Conservation (phyloP, 2,113 vertebrate genomes). For the Podilymbus podiceps region DNA sequence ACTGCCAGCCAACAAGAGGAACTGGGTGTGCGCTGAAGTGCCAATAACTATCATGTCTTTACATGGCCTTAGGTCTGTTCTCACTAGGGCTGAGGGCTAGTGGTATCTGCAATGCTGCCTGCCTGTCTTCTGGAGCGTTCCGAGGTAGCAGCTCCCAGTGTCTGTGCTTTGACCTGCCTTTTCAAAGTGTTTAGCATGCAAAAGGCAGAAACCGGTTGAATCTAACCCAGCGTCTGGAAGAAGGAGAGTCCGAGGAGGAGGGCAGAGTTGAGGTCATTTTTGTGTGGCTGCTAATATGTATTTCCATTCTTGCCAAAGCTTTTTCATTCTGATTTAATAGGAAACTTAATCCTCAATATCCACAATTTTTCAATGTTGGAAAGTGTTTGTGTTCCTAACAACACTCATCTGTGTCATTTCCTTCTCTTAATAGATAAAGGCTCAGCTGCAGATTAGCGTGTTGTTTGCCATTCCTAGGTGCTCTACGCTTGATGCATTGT, state of each 20-base stretch:
- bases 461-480: conserved; percentile 6
- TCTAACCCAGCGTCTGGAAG: neutral
- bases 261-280: neutral
- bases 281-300: neutral
- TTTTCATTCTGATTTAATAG: neutral
- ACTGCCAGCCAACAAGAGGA: neutral
- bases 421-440: neutral
- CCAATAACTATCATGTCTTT: neutral
- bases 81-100: neutral
- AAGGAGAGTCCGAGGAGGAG: neutral
- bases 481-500: neutral
- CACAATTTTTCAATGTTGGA: neutral
- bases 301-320: neutral
- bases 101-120: neutral
- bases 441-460: conserved; percentile 4
- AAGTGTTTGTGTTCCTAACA: neutral
- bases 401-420: neutral
- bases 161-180: neutral
- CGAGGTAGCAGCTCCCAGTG: neutral
- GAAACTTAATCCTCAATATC: neutral
- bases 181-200: neutral
- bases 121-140: neutral
- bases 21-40: rapidly evolving
- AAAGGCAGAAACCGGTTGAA: neutral
- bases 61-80: neutral